Conservation (phyloP, 2,888 invertebrate species). For the Mechanitis messenoides region DNA sequence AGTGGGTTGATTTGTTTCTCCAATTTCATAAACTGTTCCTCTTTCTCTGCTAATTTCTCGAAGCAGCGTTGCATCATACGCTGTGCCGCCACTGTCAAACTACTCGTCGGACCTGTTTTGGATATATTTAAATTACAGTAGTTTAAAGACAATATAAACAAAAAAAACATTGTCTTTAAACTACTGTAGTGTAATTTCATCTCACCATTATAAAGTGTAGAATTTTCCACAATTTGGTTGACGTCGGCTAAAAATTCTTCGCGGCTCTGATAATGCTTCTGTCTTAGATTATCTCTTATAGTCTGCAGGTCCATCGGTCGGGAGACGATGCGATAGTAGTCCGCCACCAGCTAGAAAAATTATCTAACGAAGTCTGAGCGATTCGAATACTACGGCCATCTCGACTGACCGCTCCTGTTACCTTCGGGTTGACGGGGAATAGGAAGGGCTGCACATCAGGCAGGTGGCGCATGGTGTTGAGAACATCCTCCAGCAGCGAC, state of each 20-base stretch:
- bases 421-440: constrained; percentile 95
- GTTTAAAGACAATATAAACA: neutral
- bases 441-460: constrained; percentile 95
- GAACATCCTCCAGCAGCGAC: constrained; percentile 91
- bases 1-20: constrained; percentile 99
- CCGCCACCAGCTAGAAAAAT: constrained; percentile 83
- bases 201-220: constrained; percentile 91
- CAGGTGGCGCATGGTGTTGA: constrained; percentile 93
- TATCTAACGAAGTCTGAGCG: constrained; percentile 1
- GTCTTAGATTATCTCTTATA: constrained; percentile 91
- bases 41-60: constrained; percentile 91
- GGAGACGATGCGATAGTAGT: constrained; percentile 94
- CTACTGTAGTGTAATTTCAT: constrained; percentile 1
- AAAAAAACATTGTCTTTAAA: neutral
- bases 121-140: neutral
- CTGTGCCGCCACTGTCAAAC: constrained; percentile 90
- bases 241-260: constrained; percentile 97
- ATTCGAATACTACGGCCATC: neutral
- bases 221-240: constrained; percentile 97
- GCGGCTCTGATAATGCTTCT: constrained; percentile 95
- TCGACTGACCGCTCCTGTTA: constrained; percentile 37
- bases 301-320: constrained; percentile 98
- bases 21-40: constrained; percentile 94
- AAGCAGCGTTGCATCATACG: constrained; percentile 93
- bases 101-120: constrained; percentile 82